Conservation (phyloP, 2,888 invertebrate species). For the Phengaris arion region DNA sequence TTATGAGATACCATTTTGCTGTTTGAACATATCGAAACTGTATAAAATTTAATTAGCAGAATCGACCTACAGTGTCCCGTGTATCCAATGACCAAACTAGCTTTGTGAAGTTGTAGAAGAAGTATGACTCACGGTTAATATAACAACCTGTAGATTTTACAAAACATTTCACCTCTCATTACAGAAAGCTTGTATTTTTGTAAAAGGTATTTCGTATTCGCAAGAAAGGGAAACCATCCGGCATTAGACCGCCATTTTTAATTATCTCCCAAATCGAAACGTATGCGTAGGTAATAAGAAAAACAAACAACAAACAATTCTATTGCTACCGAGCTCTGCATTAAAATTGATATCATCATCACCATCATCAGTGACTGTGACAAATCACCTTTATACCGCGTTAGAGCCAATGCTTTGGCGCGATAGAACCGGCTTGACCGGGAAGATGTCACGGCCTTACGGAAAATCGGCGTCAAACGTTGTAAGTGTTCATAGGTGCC, state of each 20-base stretch:
- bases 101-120: no score
- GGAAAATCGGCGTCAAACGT: no score
- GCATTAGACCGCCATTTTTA: slow-evolving; percentile 10
- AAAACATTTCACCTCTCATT: not conserved
- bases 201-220: slow-evolving; percentile 23
- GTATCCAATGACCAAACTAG: not conserved
- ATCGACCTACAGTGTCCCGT: not conserved
- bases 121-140: not conserved
- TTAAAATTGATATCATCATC: not conserved
- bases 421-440: no score
- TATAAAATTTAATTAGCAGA: not conserved
- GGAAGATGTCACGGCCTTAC: no score
- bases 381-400: not conserved
- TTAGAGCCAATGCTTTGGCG: no score
- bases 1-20: no score
- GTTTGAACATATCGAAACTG: not conserved
- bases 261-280: slow-evolving; percentile 12
- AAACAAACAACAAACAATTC: slow-evolving; percentile 5
- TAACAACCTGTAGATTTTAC: not conserved
- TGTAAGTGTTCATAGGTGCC: no score
- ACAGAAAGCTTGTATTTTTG: slow-evolving; percentile 3
- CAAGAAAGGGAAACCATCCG: slow-evolving; percentile 3
- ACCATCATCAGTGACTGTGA: not conserved
- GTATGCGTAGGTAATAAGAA: slow-evolving; percentile 19
- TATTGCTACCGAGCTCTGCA: not conserved